Conservation (phyloP, 2,797 vertebrate genomes). For the Lophius americanus region DNA sequence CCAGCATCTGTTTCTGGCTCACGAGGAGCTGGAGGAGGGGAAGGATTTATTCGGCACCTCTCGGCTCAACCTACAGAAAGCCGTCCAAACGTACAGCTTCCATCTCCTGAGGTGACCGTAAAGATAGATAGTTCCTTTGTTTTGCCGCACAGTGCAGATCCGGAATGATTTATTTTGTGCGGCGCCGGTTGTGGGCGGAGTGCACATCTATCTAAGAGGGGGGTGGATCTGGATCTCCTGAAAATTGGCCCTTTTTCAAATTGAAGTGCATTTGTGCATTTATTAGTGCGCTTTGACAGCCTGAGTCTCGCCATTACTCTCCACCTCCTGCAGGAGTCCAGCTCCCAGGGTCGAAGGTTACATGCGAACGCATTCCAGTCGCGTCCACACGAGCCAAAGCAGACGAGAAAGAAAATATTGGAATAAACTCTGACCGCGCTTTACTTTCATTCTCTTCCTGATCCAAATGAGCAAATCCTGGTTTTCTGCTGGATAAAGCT, state of each 20-base stretch:
- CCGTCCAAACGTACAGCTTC: conserved; percentile 31
- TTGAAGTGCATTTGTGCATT: conserved; percentile 58
- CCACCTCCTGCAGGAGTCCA: conserved; percentile 40
- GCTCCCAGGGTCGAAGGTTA: no score
- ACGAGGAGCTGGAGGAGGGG: conserved; percentile 47
- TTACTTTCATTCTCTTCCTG: no score
- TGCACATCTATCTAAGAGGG: no score
- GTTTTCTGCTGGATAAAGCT: no score
- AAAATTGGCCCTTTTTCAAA: conserved; percentile 67
- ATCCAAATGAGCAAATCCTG: no score
- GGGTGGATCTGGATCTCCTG: not conserved
- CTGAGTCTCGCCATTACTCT: conserved; percentile 24
- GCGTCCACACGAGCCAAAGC: conserved; percentile 16
- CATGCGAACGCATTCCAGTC: not conserved
- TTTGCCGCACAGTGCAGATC: conserved; percentile 14
- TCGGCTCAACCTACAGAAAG: conserved; percentile 31
- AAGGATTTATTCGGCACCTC: conserved; percentile 48
- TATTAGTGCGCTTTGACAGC: no score
- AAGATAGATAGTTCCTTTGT: conserved; percentile 25
- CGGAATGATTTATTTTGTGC: not conserved
- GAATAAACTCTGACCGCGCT: conserved; percentile 12
- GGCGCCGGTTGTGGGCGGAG: no score
- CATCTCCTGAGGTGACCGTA: conserved; percentile 7
- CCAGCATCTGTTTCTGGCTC: conserved; percentile 71
- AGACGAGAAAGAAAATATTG: conserved; percentile 1